phyloP scores from a whole-genome alignment of 2,888 invertebrate species.

The Crocallis elinguaria region DNA sequence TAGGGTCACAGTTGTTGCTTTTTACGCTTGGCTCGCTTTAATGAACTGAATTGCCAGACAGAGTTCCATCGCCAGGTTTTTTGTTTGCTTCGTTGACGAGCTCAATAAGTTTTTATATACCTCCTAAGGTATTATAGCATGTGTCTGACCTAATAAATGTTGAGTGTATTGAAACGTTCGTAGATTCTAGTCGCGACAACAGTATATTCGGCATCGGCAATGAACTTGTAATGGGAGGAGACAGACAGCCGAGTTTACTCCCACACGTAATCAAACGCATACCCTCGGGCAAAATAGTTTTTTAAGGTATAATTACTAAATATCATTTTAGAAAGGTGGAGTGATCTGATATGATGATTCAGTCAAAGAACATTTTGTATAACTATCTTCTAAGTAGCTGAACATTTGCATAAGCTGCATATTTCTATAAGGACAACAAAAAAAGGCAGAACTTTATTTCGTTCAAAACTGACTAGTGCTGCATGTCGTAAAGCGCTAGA shows the following conservation, averaged over 20 bases:
- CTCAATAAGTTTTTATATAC: conserved; percentile 15
- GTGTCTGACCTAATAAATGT: conserved; percentile 11
- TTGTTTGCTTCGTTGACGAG: conserved; percentile 9
- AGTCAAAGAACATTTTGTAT: too few species aligned
- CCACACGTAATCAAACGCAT: conserved; percentile 4
- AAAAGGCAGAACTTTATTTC: too few species aligned
- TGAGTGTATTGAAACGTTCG: conserved; percentile 1
- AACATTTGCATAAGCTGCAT: too few species aligned
- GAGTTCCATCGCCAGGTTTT: conserved; percentile 12
- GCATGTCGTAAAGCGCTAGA: too few species aligned
- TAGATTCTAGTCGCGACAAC: background rate
- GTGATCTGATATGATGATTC: too few species aligned
- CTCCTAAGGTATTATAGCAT: conserved; percentile 3
- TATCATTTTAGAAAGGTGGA: too few species aligned
- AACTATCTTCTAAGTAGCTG: too few species aligned
- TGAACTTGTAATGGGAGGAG: conserved; percentile 14
- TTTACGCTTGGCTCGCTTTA: conserved; percentile 16
- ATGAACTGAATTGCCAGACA: conserved; percentile 26
- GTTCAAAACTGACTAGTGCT: too few species aligned
- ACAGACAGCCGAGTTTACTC: conserved; percentile 11
- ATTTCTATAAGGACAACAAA: too few species aligned
- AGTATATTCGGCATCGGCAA: conserved; percentile 16
- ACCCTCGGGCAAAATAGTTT: background rate
- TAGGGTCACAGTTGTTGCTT: conserved; percentile 28
- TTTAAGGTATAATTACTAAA: too few species aligned